Base-by-base conservation (phyloP, 1,140 invertebrate species). In the Nasonia giraulti region DNA sequence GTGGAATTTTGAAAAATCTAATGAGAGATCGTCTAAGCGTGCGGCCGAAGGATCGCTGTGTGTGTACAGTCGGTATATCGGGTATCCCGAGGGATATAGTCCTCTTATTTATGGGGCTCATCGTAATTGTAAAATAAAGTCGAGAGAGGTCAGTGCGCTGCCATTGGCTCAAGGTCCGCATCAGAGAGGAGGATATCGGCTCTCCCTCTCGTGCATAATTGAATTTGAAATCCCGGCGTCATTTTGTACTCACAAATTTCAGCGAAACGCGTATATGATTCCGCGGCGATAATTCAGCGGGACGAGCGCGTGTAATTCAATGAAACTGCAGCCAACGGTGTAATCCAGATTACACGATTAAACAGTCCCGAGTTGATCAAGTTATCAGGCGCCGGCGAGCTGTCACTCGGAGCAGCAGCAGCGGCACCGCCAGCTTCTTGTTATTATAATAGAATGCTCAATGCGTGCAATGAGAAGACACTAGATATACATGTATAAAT, bases 111-210 rank as follows among this genome's bases (percentile, higher is more conserved):
- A 87, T 86, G 86, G 33, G 44, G 47, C 84, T 86, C 87, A 85
- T 87, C 76, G 83, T 87, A 88, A 87, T 87, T 88, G 87, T 87
- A 85, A 87, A 88, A 83, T 87, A 88, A 86, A 88, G 77, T 81
- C 47, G 77, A 68, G 23, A 17, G 77, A 66, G 62, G 79, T 80
- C 82, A 78, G 75, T 73, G 82, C 27, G 33, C 75, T 23, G 23
- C 31, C 14, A 76, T 23, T 55, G 33, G 40, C 20, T 23, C 75
- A 83, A 83, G 74, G 55, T 76, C 62, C 62, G 47, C 5, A 37
- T 40, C 81, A 76, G 40, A 40, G 5, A 71, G 40, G 40, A 80
- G 27, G 8, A 44, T 44, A 44, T 44, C 7, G 40, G 0, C 10
- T 44, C 40, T 44, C 40, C 40, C 40, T 40, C 37, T 81, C 5